Evolutionary conservation across 1,140 invertebrate species (phyloP).

Genomic region (Procambarus clarkii): DNA sequence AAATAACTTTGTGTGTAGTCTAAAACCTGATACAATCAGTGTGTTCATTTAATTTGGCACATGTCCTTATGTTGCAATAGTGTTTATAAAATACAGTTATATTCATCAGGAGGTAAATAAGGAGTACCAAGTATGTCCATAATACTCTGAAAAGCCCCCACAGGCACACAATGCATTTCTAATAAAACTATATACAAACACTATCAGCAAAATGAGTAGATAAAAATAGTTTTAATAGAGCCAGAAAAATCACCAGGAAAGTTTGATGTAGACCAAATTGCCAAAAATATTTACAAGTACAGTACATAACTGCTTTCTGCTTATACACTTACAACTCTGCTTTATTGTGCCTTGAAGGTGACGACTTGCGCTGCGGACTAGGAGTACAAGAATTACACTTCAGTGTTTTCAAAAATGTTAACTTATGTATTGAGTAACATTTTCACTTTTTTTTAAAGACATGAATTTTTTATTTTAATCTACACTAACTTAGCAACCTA

Average conservation of each 20-base stretch:
- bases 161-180: neutral
- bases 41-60: neutral
- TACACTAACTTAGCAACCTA: too few species aligned
- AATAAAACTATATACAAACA: neutral
- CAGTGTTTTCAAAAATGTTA: too few species aligned
- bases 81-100: neutral
- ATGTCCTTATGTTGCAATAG: neutral
- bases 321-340: constrained; percentile 24
- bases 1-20: neutral
- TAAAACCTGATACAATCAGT: neutral
- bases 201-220: neutral
- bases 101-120: neutral
- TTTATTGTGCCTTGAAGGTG: constrained; percentile 11
- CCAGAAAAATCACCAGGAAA: neutral
- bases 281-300: neutral
- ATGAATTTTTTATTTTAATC: too few species aligned
- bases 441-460: too few species aligned
- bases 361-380: constrained; percentile 35
- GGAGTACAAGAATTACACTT: constrained; percentile 7
- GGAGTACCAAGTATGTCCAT: neutral
- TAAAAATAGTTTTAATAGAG: neutral
- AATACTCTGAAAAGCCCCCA: neutral
- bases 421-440: too few species aligned
- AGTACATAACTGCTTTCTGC: neutral
- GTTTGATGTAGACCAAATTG: neutral